Conservation (phyloP, 1,140 invertebrate genomes). For the Eufriesea mexicana region DNA sequence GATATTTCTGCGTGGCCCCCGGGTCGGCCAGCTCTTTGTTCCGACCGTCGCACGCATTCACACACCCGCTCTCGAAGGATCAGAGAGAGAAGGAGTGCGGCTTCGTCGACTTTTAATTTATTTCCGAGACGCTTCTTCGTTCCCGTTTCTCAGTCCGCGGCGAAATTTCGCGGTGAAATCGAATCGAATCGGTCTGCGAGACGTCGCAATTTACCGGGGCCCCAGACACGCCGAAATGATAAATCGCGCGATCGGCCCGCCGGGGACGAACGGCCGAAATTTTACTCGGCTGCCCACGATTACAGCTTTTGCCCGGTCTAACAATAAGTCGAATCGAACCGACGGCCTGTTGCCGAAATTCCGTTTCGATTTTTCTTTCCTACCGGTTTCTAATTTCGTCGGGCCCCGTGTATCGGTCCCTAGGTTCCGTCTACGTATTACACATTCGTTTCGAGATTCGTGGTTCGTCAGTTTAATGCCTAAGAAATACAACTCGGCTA, state of each 20-base stretch:
- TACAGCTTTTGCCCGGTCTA: neutral
- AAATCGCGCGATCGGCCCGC: constrained; percentile 7
- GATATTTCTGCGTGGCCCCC: constrained; percentile 55
- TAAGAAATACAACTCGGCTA: too few species aligned
- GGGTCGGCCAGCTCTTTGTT: constrained; percentile 52
- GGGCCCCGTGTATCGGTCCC: neutral
- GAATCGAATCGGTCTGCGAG: constrained; percentile 12
- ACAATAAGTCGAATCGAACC: neutral
- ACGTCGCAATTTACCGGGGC: constrained; percentile 23
- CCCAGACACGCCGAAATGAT: constrained; percentile 32
- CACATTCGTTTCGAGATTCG: too few species aligned
- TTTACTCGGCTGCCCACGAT: neutral
- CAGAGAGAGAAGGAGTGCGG: neutral
- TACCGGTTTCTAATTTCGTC: neutral
- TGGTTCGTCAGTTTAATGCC: too few species aligned
- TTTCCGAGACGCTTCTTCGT: constrained; percentile 23
- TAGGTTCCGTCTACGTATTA: too few species aligned
- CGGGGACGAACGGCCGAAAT: neutral
- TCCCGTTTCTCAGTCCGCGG: constrained; percentile 21
- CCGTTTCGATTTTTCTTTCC: neutral
- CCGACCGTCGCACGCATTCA: neutral
- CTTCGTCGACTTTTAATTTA: constrained; percentile 60
- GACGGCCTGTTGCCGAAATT: neutral
- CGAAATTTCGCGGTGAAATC: constrained; percentile 49
- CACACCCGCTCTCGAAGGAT: neutral